Percentiles rank a stretch among this genome's conserved stretches.
These are phyloP conservation scores for Orchestia grillus DNA, from an alignment of 1,140 invertebrate species.

Conservation along the genomic window DNA sequence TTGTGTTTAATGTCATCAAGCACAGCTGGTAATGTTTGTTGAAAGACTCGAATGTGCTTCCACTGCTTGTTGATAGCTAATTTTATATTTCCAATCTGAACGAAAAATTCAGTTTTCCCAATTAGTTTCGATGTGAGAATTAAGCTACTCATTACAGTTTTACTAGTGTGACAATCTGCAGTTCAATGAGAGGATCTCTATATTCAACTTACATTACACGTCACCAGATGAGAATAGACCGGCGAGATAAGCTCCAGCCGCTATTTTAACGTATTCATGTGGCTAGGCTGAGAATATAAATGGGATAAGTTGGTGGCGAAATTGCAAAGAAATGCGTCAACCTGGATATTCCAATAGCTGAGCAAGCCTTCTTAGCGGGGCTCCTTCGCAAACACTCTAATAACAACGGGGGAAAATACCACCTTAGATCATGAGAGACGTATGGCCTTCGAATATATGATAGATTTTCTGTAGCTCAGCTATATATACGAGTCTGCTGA, in stretches of 20 bases:
- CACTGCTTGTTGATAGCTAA: too few relatives aligned
- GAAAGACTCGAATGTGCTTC: too few relatives aligned
- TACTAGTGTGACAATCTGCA: too few relatives aligned
- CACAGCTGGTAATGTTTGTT: too few relatives aligned
- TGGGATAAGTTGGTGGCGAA: background rate
- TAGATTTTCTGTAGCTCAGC: slow-evolving; percentile 56
- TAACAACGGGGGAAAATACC: slow-evolving; percentile 54
- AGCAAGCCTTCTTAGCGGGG: slow-evolving; percentile 19
- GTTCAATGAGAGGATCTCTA: too few relatives aligned
- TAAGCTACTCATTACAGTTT: too few relatives aligned
- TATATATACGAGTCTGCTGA: slow-evolving; percentile 56
- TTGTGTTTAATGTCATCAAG: too few relatives aligned
- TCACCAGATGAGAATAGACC: background rate
- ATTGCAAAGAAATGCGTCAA: slow-evolving; percentile 40
- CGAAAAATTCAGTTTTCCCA: too few relatives aligned
- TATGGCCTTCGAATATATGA: slow-evolving; percentile 56
- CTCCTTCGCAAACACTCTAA: slow-evolving; percentile 40
- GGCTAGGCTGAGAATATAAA: background rate
- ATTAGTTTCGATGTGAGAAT: too few relatives aligned
- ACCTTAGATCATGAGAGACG: slow-evolving; percentile 52
- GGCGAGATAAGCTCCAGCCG: background rate
- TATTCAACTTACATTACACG: too few relatives aligned
- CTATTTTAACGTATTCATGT: background rate
- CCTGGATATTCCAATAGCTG: slow-evolving; percentile 41
- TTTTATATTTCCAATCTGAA: too few relatives aligned